Percentiles rank a stretch among this genome's conserved stretches.
phyloP scores from a whole-genome alignment of 2,113 vertebrate species.

The Martes martes region DNA sequence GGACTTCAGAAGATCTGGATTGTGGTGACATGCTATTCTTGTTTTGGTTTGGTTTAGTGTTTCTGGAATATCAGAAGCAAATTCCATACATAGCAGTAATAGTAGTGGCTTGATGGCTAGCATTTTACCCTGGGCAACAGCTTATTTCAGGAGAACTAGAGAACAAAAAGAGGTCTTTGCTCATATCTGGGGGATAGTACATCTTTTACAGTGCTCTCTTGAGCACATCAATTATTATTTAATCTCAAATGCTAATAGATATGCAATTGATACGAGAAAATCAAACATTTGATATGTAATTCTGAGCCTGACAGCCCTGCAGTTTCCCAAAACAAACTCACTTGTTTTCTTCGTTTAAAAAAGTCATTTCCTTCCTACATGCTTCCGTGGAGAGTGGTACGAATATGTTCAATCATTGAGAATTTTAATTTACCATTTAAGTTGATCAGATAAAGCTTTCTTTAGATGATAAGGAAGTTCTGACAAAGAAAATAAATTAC shows the following conservation, averaged over 20 bases:
- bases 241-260: not conserved
- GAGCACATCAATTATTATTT: not conserved
- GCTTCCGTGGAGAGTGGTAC: not conserved
- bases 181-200: not conserved
- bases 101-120: not conserved
- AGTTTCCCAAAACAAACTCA: not conserved
- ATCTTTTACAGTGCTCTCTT: not conserved
- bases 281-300: not conserved
- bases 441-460: constrained; percentile 49
- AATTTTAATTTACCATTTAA: constrained; percentile 66
- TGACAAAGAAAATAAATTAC: constrained; percentile 57
- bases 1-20: not conserved
- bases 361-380: not conserved
- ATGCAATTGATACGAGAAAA: not conserved
- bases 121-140: not conserved
- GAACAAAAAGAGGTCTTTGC: not conserved
- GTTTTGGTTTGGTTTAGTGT: not conserved
- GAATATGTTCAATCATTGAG: constrained; percentile 55
- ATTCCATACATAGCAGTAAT: not conserved
- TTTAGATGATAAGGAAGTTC: constrained; percentile 66
- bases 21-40: not conserved
- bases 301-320: not conserved
- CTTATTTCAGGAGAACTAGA: not conserved
- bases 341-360: not conserved
- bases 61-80: not conserved